phyloP scores from a whole-genome alignment of 2,888 invertebrate species.

The Agrotis ipsilon region DNA sequence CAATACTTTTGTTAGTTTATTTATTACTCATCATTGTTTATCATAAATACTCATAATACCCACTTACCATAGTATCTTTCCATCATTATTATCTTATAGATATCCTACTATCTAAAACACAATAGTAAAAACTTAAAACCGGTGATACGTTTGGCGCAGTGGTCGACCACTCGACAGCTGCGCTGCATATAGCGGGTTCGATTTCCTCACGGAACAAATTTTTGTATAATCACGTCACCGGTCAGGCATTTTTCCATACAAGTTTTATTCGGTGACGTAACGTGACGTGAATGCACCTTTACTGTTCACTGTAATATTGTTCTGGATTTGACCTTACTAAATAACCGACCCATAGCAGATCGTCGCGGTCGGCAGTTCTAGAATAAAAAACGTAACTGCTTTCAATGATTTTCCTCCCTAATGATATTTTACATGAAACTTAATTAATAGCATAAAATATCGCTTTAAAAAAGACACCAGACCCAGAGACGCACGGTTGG shows the following conservation, averaged over 20 bases:
- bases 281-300: too few species aligned
- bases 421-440: too few species aligned
- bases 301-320: background rate
- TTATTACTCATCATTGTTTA: constrained; percentile 31
- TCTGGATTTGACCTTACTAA: background rate
- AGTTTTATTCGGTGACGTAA: too few species aligned
- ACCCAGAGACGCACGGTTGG: too few species aligned
- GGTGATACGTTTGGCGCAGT: too few species aligned
- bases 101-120: background rate
- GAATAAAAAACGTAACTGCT: background rate
- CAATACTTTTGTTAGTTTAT: constrained; percentile 6
- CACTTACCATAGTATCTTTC: constrained; percentile 7
- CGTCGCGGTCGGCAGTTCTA: background rate
- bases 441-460: too few species aligned
- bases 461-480: too few species aligned
- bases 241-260: too few species aligned
- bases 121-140: background rate
- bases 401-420: background rate
- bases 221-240: too few species aligned
- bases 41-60: constrained; percentile 14
- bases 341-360: background rate
- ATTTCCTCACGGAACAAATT: too few species aligned
- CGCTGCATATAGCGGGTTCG: too few species aligned
- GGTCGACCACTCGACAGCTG: too few species aligned
- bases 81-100: background rate